Conservation (phyloP, 2,797 vertebrate species). For the Chaetodon trifasciatus region DNA sequence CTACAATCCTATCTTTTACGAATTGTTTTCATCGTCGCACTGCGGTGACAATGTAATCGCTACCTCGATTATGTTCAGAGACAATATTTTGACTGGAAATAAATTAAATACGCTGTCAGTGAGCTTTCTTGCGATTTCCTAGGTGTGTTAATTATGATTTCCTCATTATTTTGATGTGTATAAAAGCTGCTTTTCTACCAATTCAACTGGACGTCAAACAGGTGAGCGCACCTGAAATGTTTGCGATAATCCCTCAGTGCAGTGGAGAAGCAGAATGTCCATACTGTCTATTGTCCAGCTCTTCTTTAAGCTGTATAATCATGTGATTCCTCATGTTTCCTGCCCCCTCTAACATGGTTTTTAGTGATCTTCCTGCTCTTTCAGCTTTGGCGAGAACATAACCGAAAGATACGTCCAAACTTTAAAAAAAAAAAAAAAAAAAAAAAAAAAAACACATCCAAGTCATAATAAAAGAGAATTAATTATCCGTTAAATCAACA, state of each 20-base stretch:
- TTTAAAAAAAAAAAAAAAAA: too few species aligned
- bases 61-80: too few species aligned
- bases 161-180: too few species aligned
- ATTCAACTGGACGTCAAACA: background rate
- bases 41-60: too few species aligned
- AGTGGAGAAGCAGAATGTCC: background rate
- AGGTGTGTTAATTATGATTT: background rate
- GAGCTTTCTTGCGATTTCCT: too few species aligned
- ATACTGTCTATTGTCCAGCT: too few species aligned
- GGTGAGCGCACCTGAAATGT: background rate
- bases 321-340: background rate
- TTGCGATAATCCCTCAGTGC: background rate
- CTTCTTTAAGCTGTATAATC: background rate
- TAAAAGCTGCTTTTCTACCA: background rate
- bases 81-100: too few species aligned
- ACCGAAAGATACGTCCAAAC: constrained; percentile 18
- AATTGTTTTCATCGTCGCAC: too few species aligned
- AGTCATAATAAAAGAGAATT: constrained; percentile 34
- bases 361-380: background rate
- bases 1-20: too few species aligned
- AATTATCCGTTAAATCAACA: constrained; percentile 64
- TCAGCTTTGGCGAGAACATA: background rate
- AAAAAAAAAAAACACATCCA: background rate
- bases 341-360: background rate
- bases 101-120: too few species aligned